A percentile compares a stretch with the other conserved stretches of the same genome.
Conservation (phyloP, 53 echinoderm and acorn worm genomes). For the Mesocentrotus franciscanus region DNA sequence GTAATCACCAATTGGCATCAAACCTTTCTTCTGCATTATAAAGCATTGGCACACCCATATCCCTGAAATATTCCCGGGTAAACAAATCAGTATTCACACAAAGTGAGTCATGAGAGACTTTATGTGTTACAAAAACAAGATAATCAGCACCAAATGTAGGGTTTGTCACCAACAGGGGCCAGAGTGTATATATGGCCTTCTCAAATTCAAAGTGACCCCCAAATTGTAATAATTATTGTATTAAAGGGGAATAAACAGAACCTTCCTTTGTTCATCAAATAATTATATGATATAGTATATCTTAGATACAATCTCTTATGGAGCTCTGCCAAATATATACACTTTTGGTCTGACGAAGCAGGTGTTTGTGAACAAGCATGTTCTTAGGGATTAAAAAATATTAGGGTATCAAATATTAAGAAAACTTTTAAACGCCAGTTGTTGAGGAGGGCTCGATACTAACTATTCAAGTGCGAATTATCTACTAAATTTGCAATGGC, state of each 20-base stretch:
- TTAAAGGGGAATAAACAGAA: neutral
- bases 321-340: neutral
- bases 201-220: neutral
- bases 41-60: neutral
- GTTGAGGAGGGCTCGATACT: neutral
- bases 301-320: neutral
- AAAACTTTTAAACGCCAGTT: neutral
- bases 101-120: neutral
- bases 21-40: neutral
- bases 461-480: neutral
- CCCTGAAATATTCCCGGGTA: neutral
- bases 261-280: neutral
- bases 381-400: neutral
- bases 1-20: neutral
- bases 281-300: neutral
- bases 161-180: neutral
- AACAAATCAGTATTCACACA: neutral
- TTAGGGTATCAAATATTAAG: neutral
- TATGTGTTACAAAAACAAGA: neutral
- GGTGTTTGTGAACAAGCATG: neutral
- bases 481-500: neutral
- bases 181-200: neutral
- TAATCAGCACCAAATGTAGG: neutral
- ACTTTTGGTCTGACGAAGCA: neutral
- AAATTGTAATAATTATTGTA: neutral